phyloP scores from a whole-genome alignment of 2,113 vertebrate species.

The Rattus rattus region DNA sequence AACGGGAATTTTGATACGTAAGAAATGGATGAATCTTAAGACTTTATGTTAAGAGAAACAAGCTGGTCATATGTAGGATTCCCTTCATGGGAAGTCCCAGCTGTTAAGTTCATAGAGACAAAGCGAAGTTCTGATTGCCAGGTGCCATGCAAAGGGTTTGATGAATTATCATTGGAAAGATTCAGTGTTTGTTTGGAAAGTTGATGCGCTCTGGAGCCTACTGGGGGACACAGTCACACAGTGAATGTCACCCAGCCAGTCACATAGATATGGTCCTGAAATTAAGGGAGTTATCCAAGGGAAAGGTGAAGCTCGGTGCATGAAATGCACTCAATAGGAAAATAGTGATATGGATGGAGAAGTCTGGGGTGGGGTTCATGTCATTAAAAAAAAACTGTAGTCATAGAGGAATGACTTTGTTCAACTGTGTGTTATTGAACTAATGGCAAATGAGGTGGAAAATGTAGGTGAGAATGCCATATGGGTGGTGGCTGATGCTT shows the following conservation, averaged over 20 bases:
- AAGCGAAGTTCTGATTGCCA: neutral
- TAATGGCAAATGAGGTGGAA: neutral
- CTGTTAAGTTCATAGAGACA: neutral
- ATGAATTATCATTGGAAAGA: no score
- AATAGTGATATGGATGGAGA: no score
- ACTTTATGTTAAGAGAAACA: neutral
- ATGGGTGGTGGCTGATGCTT: neutral
- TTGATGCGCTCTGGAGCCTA: neutral
- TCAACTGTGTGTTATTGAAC: neutral
- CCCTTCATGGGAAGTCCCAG: neutral
- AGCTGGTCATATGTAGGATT: neutral
- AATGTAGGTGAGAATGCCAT: neutral
- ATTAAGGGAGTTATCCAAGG: rapidly evolving
- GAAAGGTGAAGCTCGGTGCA: neutral
- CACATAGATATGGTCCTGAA: neutral
- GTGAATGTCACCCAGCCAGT: neutral
- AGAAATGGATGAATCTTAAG: no score
- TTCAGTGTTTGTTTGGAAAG: neutral
- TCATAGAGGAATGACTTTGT: neutral
- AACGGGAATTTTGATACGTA: neutral
- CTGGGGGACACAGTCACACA: neutral
- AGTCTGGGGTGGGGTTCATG: rapidly evolving
- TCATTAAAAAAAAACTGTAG: neutral
- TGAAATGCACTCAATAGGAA: no score
- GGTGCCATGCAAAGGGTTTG: rapidly evolving